A percentile compares a stretch with the other conserved stretches of the same genome.
These are phyloP conservation scores for Saiga tatarica DNA, from an alignment of 2,113 vertebrate genomes.

Conservation along the genomic window DNA sequence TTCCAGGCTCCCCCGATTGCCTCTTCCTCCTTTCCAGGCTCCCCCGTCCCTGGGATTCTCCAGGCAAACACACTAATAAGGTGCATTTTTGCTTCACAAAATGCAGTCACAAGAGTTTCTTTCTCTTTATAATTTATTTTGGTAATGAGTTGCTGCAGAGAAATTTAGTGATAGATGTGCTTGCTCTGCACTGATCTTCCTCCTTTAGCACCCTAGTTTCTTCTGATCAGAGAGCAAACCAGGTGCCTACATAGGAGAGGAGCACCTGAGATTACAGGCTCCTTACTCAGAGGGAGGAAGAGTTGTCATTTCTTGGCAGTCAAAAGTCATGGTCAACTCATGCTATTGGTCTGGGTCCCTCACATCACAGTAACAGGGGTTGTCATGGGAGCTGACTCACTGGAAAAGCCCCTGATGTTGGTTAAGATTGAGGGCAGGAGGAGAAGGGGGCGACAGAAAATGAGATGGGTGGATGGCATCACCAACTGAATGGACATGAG, in stretches of 20 bases:
- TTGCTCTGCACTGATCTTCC: background rate
- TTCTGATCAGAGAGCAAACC: constrained; percentile 3
- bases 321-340: background rate
- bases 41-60: no score
- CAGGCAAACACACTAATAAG: background rate
- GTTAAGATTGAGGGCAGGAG: background rate
- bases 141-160: background rate
- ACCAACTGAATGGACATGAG: background rate
- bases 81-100: background rate
- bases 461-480: background rate
- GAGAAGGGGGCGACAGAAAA: background rate
- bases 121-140: constrained; percentile 16
- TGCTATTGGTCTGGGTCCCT: background rate
- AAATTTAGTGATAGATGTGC: background rate
- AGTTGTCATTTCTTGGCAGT: background rate
- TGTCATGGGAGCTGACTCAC: background rate
- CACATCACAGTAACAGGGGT: background rate
- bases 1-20: no score
- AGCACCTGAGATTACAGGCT: background rate
- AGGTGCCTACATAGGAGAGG: background rate
- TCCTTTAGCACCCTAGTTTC: background rate
- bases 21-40: background rate
- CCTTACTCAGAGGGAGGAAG: background rate
- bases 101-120: background rate
- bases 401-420: background rate